Base-by-base conservation (phyloP, 2,113 vertebrate genomes). In the Sceloporus tristichus region DNA sequence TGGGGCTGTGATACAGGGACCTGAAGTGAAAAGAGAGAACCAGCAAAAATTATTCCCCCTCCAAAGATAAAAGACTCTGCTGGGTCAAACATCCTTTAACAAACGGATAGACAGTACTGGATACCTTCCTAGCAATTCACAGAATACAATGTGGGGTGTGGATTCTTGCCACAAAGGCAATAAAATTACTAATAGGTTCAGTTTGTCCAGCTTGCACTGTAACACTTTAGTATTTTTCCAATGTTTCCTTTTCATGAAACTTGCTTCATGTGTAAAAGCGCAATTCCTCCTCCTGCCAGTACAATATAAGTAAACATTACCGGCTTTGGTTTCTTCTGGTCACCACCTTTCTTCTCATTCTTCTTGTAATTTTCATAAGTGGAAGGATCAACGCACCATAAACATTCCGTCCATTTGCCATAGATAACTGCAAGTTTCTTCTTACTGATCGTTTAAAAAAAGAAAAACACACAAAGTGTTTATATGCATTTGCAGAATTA, bases 341-440 rank as follows among this genome's bases (percentile, higher is more conserved):
- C 98, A 7, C 95, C 95, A 0, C 97, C 97, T 91, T 97, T 98
- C 93, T 95, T 98, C 82, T 99, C 98, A 0, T 95, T 97, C 94
- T 98, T 99, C 87, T 96, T 98, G 93, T 98, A 96, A 65, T 96
- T 94, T 84, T 99, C 99, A 0, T 98, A 99, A 0, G 93, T 89
- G 11, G 92, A 96, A 27, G 98, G 97, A 56, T 99, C 98, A 0
- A 98, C 93, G 23, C 98, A 98, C 98, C 98, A 99, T 91, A 99
- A 95, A 78, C 98, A 99, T 90, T 99, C 99, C 0, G 99, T 99
- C 99, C 99, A 99, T 91, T 99, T 99, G 79, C 99, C 99, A 34
- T 99, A 99, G 94, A 99, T 98, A 54, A 99, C 95, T 27, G 97
- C 98, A 65, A 96, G 97, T 95, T 99, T 99, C 97, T 98, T 99